phyloP scores from a whole-genome alignment of 1,140 invertebrate species.

The Dendroctonus ponderosae region DNA sequence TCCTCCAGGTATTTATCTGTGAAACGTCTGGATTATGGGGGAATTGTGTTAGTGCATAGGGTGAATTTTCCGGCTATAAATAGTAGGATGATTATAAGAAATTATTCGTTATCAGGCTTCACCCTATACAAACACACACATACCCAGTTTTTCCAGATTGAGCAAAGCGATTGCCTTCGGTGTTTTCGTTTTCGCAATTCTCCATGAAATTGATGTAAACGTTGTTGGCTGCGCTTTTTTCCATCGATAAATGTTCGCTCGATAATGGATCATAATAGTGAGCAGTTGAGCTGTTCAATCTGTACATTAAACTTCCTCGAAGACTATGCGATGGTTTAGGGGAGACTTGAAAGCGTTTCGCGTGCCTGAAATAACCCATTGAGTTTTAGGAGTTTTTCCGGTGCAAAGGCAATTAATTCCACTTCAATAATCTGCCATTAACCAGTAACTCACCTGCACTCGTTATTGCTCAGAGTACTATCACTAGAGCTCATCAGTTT shows the following conservation, averaged over 20 bases:
- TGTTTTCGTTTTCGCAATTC: slow-evolving; percentile 40
- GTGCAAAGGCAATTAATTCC: too few species aligned
- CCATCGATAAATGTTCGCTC: slow-evolving; percentile 7
- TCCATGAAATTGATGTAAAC: slow-evolving; percentile 45
- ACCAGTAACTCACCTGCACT: slow-evolving; percentile 25
- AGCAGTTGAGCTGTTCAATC: slow-evolving; percentile 8
- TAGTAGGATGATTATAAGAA: too few species aligned
- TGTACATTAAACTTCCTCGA: slow-evolving; percentile 23
- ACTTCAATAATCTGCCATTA: background rate
- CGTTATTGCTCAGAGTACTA: slow-evolving; percentile 25
- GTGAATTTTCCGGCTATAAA: background rate
- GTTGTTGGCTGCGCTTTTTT: slow-evolving; percentile 34
- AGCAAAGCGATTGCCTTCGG: slow-evolving; percentile 36
- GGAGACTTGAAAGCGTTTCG: slow-evolving; percentile 38
- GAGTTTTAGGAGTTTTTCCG: too few species aligned
- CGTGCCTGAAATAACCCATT: slow-evolving; percentile 17
- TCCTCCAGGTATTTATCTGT: slow-evolving; percentile 20
- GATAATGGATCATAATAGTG: slow-evolving; percentile 12
- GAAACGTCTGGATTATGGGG: slow-evolving; percentile 10
- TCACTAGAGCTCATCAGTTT: slow-evolving; percentile 36
- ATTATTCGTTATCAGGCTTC: background rate
- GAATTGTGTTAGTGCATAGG: background rate
- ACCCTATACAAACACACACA: slow-evolving; percentile 1
- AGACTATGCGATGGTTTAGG: slow-evolving; percentile 35
- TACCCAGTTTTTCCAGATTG: slow-evolving; percentile 16